Conservation (phyloP, 2,888 invertebrate genomes). For the Cataglyphis livida region DNA sequence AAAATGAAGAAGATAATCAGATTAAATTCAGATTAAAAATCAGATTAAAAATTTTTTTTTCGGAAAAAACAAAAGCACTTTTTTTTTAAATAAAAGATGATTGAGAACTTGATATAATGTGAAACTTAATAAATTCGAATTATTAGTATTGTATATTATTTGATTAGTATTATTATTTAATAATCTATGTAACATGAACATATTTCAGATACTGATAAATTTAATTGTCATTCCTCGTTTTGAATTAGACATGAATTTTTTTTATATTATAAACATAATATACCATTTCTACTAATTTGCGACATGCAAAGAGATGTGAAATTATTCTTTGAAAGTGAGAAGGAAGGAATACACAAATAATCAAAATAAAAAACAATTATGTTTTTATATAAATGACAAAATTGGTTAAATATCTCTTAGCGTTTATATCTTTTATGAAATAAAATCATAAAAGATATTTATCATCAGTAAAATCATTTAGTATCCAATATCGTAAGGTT, state of each 20-base stretch:
- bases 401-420: not conserved
- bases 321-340: not conserved
- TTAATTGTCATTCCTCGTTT: not conserved
- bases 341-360: not conserved
- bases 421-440: constrained; percentile 12
- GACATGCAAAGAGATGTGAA: not conserved
- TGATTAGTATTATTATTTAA: not conserved
- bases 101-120: not conserved
- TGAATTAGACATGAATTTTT: not conserved
- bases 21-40: constrained; percentile 9
- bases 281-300: not conserved
- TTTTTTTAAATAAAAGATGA: not conserved
- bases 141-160: too few species aligned
- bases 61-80: not conserved
- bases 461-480: constrained; percentile 13
- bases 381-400: constrained; percentile 6
- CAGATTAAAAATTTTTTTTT: not conserved
- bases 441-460: constrained; percentile 27
- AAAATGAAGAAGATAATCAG: not conserved
- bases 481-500: constrained; percentile 27
- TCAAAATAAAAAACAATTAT: constrained; percentile 6
- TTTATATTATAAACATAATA: not conserved
- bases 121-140: not conserved
- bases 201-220: not conserved
- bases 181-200: not conserved